These are phyloP conservation scores for Leptopilina syphax DNA, from an alignment of 2,888 invertebrate genomes.

Conservation along the genomic window DNA sequence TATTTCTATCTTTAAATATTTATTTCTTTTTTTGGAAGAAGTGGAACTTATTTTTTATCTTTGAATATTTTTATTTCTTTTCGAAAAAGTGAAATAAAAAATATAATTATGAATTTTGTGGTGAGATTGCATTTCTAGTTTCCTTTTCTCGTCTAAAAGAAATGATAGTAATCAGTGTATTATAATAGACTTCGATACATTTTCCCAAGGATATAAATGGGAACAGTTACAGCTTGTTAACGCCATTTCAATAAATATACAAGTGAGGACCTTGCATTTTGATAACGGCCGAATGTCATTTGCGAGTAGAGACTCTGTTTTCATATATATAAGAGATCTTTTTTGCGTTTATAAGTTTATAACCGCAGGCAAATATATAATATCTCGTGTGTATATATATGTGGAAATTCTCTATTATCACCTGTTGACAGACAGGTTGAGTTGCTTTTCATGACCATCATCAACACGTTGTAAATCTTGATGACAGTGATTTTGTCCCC, in stretches of 20 bases:
- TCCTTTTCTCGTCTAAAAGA: not conserved
- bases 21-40: too few relatives aligned
- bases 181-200: not conserved
- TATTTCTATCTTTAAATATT: too few relatives aligned
- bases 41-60: too few relatives aligned
- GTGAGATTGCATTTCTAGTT: not conserved
- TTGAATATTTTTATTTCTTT: too few relatives aligned
- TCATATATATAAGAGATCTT: not conserved
- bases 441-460: constrained; percentile 12
- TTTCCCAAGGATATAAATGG: not conserved
- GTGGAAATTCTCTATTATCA: constrained; percentile 5
- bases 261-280: not conserved
- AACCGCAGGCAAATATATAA: constrained; percentile 1
- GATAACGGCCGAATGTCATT: constrained; percentile 21
- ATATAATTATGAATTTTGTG: not conserved
- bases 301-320: not conserved
- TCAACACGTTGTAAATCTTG: constrained; percentile 2
- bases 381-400: not conserved
- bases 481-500: constrained; percentile 12
- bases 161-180: not conserved
- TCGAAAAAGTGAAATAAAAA: too few relatives aligned
- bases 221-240: constrained; percentile 7
- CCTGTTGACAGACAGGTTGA: constrained; percentile 13
- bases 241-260: not conserved
- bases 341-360: not conserved